A percentile compares a stretch with the other conserved stretches of the same genome.
These are phyloP conservation scores for Calameuta filiformis DNA, from an alignment of 2,888 invertebrate species.

Conservation along the genomic window DNA sequence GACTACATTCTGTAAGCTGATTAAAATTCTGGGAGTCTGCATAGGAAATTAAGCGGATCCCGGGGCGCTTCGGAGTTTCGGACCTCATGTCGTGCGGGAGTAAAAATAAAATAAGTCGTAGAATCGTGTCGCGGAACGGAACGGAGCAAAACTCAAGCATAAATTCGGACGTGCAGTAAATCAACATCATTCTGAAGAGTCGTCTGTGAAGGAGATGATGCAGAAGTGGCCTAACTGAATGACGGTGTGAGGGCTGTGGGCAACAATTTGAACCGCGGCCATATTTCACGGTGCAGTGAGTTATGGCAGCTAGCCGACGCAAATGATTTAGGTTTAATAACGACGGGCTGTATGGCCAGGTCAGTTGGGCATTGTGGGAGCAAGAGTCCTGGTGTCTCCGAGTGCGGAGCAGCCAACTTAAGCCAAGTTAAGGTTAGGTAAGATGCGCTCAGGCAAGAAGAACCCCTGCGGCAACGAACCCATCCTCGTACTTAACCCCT, in stretches of 20 bases:
- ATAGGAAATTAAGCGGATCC: not conserved
- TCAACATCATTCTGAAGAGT: slow-evolving; percentile 53
- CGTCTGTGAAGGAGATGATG: slow-evolving; percentile 38
- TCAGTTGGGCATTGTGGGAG: slow-evolving; percentile 58
- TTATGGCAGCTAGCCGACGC: slow-evolving; percentile 59
- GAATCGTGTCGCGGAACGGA: not conserved
- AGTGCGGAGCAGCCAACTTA: not conserved
- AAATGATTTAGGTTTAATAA: slow-evolving; percentile 66
- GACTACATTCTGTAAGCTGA: not conserved
- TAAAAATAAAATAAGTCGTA: not conserved
- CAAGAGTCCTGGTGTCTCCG: slow-evolving; percentile 22
- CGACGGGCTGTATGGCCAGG: slow-evolving; percentile 46
- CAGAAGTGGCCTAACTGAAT: slow-evolving; percentile 8
- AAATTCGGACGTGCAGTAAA: slow-evolving; percentile 50
- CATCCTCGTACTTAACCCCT: slow-evolving; percentile 11
- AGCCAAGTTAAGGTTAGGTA: slow-evolving; percentile 8
- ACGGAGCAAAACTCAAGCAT: slow-evolving; percentile 13
- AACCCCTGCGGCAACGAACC: slow-evolving; percentile 21
- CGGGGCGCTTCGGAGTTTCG: not conserved
- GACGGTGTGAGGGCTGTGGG: slow-evolving; percentile 43
- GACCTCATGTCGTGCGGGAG: not conserved
- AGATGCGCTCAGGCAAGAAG: slow-evolving; percentile 2
- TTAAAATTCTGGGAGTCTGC: not conserved
- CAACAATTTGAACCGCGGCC: slow-evolving; percentile 61
- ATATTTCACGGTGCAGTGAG: slow-evolving; percentile 62